phyloP scores from a whole-genome alignment of 2,113 vertebrate genomes.

The Pseudonaja textilis region DNA sequence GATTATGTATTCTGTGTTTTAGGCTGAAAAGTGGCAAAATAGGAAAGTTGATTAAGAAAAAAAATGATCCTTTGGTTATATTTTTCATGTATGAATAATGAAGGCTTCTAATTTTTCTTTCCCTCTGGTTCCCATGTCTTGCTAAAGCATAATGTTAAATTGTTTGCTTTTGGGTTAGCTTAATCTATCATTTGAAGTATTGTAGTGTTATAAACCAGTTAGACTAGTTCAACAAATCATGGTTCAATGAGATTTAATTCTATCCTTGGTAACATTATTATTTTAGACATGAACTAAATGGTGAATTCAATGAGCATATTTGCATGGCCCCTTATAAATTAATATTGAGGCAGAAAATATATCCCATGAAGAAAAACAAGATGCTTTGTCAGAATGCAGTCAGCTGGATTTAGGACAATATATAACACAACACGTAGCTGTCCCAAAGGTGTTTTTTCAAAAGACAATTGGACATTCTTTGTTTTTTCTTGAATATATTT shows the following conservation, averaged over 20 bases:
- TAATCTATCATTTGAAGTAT: neutral
- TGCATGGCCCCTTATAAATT: neutral
- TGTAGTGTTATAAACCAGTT: neutral
- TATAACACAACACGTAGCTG: neutral
- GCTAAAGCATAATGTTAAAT: neutral
- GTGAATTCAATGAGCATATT: neutral
- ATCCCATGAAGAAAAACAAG: neutral
- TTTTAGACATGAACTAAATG: neutral
- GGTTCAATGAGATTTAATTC: neutral
- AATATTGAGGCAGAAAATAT: neutral
- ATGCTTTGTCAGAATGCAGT: neutral
- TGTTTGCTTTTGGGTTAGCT: neutral
- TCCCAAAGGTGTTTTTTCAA: neutral
- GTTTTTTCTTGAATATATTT: neutral
- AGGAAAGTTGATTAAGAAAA: neutral
- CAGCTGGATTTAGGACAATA: neutral
- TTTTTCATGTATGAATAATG: neutral
- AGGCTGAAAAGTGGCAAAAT: neutral
- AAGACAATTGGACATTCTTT: neutral
- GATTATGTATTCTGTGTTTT: neutral
- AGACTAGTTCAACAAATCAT: neutral
- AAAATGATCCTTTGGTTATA: neutral
- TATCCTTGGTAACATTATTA: neutral
- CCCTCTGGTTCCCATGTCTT: neutral
- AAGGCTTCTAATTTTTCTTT: neutral